Percentiles rank a stretch among this genome's conserved stretches.
These are phyloP conservation scores for Xenopus borealis DNA, from an alignment of 2,113 vertebrate genomes.

Conservation along the genomic window DNA sequence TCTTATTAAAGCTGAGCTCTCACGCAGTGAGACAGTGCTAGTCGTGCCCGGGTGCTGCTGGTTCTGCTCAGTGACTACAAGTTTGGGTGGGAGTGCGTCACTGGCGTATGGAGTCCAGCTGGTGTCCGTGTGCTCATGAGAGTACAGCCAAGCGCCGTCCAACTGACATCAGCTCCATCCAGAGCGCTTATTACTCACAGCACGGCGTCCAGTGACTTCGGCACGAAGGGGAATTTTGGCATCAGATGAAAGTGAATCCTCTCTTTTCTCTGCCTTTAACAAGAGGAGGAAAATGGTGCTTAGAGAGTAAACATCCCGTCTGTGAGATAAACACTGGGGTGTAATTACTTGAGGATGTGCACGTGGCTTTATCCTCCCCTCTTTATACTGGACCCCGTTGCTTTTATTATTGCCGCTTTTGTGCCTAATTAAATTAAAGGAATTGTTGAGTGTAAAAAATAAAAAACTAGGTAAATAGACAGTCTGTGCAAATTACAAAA, in stretches of 20 bases:
- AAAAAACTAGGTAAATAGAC: too few relatives aligned
- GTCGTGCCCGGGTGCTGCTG: too few relatives aligned
- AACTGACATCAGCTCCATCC: neutral
- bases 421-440: too few relatives aligned
- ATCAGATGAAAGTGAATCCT: constrained; percentile 18
- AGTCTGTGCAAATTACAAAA: too few relatives aligned
- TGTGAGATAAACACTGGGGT: constrained; percentile 16
- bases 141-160: neutral
- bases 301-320: constrained; percentile 39
- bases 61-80: too few relatives aligned
- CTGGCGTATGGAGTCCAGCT: constrained; percentile 14
- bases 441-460: too few relatives aligned
- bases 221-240: constrained; percentile 19
- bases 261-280: constrained; percentile 23
- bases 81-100: neutral
- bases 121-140: constrained; percentile 11
- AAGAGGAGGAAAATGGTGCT: constrained; percentile 17
- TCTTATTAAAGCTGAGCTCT: too few relatives aligned
- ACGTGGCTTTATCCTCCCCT: neutral
- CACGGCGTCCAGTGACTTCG: constrained; percentile 16
- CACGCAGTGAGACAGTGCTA: too few relatives aligned
- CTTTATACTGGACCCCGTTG: neutral
- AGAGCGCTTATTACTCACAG: constrained; percentile 1
- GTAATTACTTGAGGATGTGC: constrained; percentile 14
- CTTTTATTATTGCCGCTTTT: neutral